Percentiles rank a stretch among this genome's conserved stretches.
Conservation (phyloP, 2,797 vertebrate genomes). For the Acrocephalus scirpaceus region DNA sequence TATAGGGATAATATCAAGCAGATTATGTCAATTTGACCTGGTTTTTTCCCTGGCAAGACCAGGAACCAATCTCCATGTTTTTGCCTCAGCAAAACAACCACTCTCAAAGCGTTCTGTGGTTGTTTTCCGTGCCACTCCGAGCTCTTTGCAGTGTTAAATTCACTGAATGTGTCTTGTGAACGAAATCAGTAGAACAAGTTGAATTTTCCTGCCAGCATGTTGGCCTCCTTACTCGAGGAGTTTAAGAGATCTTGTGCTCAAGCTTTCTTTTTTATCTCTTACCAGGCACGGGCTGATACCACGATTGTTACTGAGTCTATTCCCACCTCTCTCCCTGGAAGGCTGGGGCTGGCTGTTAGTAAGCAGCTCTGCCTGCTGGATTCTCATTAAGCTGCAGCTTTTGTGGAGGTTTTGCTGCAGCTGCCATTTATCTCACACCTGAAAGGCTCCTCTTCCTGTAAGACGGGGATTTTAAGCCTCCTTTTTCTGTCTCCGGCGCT, state of each 20-base stretch:
- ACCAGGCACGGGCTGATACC: background rate
- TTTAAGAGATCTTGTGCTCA: background rate
- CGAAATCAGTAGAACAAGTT: background rate
- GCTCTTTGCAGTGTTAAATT: background rate
- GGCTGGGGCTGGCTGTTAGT: background rate
- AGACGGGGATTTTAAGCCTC: conserved; percentile 44
- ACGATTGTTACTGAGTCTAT: background rate
- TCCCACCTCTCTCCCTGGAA: background rate
- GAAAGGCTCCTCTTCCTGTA: background rate
- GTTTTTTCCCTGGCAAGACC: background rate
- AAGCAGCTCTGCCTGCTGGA: conserved; percentile 59
- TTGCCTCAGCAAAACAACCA: background rate
- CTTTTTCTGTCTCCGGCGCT: background rate
- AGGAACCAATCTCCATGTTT: background rate
- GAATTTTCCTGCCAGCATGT: conserved; percentile 9
- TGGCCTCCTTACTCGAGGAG: background rate
- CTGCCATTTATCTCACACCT: conserved; percentile 53
- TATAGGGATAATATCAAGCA: background rate
- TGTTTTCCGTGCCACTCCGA: background rate
- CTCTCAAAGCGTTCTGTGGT: background rate
- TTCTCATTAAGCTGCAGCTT: conserved; percentile 58
- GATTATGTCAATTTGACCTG: background rate
- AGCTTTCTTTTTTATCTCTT: conserved; percentile 6
- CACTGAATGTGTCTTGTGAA: background rate
- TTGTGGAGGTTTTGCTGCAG: conserved; percentile 32